Evolutionary conservation across 2,888 invertebrate genomes (phyloP).

Genomic region (Agrochola lota): DNA sequence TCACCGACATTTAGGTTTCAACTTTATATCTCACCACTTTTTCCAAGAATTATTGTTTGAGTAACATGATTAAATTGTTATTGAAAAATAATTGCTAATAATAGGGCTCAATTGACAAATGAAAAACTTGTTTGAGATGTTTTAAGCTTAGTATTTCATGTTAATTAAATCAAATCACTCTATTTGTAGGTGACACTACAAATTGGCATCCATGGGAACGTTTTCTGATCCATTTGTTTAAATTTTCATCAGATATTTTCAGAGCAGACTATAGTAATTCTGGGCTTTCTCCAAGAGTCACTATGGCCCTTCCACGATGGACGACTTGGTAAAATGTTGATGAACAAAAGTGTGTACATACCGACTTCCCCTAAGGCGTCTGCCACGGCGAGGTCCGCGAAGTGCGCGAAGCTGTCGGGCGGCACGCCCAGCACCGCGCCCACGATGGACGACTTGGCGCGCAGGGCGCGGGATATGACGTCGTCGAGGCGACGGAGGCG

Average conservation of each 20-base stretch:
- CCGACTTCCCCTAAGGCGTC: conserved; percentile 82
- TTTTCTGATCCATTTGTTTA: neutral
- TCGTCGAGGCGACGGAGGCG: conserved; percentile 85
- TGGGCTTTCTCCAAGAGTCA: too few relatives aligned
- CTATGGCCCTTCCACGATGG: neutral
- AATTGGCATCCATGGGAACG: neutral
- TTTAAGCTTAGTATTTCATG: neutral
- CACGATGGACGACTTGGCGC: conserved; percentile 80
- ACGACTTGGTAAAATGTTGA: neutral
- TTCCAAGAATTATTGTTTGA: neutral
- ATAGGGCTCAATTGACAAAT: neutral
- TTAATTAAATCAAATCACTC: neutral
- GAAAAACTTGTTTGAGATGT: neutral
- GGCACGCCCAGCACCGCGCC: conserved; percentile 80
- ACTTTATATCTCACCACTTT: neutral
- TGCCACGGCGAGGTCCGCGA: conserved; percentile 84
- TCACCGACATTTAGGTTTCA: neutral
- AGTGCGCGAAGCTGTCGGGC: conserved; percentile 70
- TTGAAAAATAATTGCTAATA: neutral
- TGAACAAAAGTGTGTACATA: conserved; percentile 46
- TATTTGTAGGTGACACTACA: neutral
- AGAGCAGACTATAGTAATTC: neutral
- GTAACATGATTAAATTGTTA: too few relatives aligned
- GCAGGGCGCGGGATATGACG: conserved; percentile 77
- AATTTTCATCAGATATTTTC: neutral